Evolutionary conservation across 2,888 invertebrate species (phyloP).

Genomic region (Lycia hirtaria): DNA sequence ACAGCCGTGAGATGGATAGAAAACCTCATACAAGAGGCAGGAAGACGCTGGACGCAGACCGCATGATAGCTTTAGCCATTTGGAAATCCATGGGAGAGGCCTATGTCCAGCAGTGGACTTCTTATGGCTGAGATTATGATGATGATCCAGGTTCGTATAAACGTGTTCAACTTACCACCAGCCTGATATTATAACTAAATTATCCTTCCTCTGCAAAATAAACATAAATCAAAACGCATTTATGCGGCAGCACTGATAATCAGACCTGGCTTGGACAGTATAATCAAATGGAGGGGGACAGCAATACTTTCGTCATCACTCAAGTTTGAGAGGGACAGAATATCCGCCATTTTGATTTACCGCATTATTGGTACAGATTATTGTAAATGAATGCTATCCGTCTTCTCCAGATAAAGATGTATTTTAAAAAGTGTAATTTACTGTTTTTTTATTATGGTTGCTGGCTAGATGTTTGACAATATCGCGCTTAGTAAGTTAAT

Average conservation of each 20-base stretch:
- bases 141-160: slow-evolving; percentile 36
- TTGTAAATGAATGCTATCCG: slow-evolving; percentile 62
- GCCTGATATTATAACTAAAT: slow-evolving; percentile 41
- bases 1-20: too few species aligned
- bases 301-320: slow-evolving; percentile 24
- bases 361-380: slow-evolving; percentile 51
- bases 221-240: slow-evolving; percentile 68
- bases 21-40: too few species aligned
- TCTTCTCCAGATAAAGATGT: slow-evolving; percentile 42
- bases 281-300: slow-evolving; percentile 55
- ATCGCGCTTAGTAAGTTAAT: too few species aligned
- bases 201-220: slow-evolving; percentile 47
- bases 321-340: slow-evolving; percentile 39
- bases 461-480: too few species aligned
- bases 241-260: slow-evolving; percentile 64
- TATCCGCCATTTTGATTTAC: slow-evolving; percentile 68
- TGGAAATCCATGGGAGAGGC: too few species aligned
- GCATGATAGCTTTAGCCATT: too few species aligned
- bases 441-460: too few species aligned
- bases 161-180: slow-evolving; percentile 14
- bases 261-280: slow-evolving; percentile 48
- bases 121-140: too few species aligned
- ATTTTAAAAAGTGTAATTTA: too few species aligned
- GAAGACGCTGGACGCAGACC: too few species aligned
- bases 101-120: too few species aligned